phyloP scores from a whole-genome alignment of 2,797 vertebrate genomes.

The Silurus lanzhouensis region DNA sequence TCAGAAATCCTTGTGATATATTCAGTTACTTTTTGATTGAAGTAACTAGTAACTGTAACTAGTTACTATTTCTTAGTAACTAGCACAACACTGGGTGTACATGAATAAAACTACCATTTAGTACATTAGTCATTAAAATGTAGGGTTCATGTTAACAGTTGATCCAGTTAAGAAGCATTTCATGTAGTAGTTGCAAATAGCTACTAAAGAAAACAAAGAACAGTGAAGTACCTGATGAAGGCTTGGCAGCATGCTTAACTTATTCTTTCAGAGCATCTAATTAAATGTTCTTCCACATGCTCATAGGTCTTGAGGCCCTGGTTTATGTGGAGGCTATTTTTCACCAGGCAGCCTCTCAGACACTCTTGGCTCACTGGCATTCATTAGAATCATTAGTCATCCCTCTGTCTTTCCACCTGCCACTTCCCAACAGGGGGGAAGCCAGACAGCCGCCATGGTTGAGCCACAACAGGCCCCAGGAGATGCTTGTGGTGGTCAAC shows the following conservation, averaged over 20 bases:
- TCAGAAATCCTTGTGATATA: too few species aligned
- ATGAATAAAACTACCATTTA: background rate
- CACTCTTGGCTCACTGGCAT: background rate
- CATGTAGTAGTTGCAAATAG: background rate
- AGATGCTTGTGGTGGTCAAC: constrained; percentile 10
- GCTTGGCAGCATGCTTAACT: background rate
- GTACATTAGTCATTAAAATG: background rate
- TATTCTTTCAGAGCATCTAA: background rate
- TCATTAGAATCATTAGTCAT: constrained; percentile 40
- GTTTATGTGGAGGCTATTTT: background rate
- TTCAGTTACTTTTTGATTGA: too few species aligned
- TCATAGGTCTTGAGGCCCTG: background rate
- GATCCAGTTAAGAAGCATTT: background rate
- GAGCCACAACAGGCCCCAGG: constrained; percentile 12
- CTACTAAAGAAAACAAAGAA: background rate
- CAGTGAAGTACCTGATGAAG: background rate
- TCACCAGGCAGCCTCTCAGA: background rate
- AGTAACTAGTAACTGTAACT: too few species aligned
- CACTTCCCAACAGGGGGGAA: constrained; percentile 22
- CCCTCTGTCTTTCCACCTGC: constrained; percentile 29
- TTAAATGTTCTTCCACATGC: background rate
- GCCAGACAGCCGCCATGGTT: constrained; percentile 31
- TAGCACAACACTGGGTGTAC: background rate
- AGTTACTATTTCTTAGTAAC: too few species aligned
- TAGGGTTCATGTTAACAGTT: background rate